Conservation (phyloP, 2,113 vertebrate species). For the Dasyurus viverrinus region DNA sequence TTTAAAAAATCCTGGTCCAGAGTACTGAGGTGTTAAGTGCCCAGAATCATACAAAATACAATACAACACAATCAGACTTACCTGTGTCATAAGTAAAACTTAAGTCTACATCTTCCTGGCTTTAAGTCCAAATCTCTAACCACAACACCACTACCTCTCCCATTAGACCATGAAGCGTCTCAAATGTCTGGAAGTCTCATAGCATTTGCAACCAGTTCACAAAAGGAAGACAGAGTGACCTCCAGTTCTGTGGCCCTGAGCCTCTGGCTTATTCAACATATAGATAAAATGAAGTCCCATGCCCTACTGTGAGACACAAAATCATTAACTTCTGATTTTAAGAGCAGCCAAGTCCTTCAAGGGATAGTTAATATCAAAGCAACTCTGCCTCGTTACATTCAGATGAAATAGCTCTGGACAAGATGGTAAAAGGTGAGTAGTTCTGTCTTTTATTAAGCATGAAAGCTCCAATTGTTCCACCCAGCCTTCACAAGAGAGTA, state of each 20-base stretch:
- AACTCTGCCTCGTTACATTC: slow-evolving; percentile 7
- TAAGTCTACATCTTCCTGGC: no score
- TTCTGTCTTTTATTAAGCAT: slow-evolving; percentile 48
- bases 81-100: no score
- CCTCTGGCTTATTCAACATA: slow-evolving; percentile 50
- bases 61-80: no score
- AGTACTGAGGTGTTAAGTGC: no score
- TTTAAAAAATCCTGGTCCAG: no score
- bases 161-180: slow-evolving; percentile 39
- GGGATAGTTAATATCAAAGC: slow-evolving; percentile 61
- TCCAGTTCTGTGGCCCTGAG: slow-evolving; percentile 36
- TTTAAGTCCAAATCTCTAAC: background rate
- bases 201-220: background rate
- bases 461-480: slow-evolving; percentile 44
- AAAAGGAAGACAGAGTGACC: slow-evolving; percentile 58
- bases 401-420: slow-evolving; percentile 55
- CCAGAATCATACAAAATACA: no score
- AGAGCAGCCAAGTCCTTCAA: slow-evolving; percentile 61
- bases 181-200: slow-evolving; percentile 35
- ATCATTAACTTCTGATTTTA: slow-evolving; percentile 62
- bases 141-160: background rate
- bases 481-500: background rate
- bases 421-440: slow-evolving; percentile 34
- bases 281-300: slow-evolving; percentile 55
- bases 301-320: slow-evolving; percentile 49